A percentile compares a stretch with the other conserved stretches of the same genome.
Evolutionary conservation across 2,797 vertebrate genomes (phyloP).

Genomic region (Protonibea diacanthus): DNA sequence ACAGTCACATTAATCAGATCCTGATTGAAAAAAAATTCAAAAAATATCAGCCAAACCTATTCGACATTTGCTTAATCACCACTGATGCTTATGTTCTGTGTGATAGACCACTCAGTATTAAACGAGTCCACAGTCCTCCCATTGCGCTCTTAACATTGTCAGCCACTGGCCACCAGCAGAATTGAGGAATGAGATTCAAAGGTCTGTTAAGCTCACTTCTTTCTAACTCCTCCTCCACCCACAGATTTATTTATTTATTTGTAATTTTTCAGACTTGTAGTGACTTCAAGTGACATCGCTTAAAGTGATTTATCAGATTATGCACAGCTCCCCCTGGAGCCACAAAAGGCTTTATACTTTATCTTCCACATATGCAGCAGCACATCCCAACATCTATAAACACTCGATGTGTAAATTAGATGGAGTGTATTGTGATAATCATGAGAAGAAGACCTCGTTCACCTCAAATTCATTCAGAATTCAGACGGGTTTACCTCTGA

Average conservation of each 20-base stretch:
- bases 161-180: not conserved
- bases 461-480: conserved; percentile 16
- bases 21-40: conserved; percentile 9
- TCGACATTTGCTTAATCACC: conserved; percentile 5
- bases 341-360: not conserved
- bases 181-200: not conserved
- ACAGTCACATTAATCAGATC: conserved; percentile 14
- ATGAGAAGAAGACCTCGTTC: not conserved
- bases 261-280: not conserved
- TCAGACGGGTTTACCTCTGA: conserved; percentile 24
- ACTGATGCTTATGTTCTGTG: not conserved
- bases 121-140: not conserved
- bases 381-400: not conserved
- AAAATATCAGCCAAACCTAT: not conserved
- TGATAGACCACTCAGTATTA: not conserved
- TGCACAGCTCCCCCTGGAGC: not conserved
- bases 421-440: not conserved
- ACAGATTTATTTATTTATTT: not conserved
- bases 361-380: not conserved
- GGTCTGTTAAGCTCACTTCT: not conserved
- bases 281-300: conserved; percentile 2
- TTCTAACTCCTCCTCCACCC: not conserved
- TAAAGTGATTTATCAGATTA: not conserved
- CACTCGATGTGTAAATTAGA: not conserved
- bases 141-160: not conserved